A percentile compares a stretch with the other conserved stretches of the same genome.
Conservation (phyloP, 2,888 invertebrate genomes). For the Dichetophora obliterata region DNA sequence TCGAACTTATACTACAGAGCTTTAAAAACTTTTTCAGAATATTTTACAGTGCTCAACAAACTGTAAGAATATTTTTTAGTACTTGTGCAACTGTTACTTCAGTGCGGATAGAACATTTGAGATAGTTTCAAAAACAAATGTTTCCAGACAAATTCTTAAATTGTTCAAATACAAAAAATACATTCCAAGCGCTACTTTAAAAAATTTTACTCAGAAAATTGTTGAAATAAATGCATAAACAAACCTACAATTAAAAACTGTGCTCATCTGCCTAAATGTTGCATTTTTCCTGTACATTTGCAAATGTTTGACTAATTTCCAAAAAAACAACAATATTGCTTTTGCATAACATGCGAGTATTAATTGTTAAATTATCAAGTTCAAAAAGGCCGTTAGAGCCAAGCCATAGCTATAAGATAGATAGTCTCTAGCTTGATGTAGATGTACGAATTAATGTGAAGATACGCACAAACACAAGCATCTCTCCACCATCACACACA, state of each 20-base stretch:
- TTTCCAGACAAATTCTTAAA: neutral
- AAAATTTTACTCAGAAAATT: neutral
- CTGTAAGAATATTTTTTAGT: too few species aligned
- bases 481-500: too few species aligned
- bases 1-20: too few species aligned
- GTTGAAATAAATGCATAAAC: neutral
- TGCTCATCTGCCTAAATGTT: neutral
- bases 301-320: neutral
- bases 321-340: neutral
- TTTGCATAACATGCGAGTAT: neutral
- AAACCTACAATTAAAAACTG: neutral
- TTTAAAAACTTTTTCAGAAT: too few species aligned
- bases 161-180: neutral
- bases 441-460: too few species aligned
- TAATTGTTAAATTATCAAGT: neutral
- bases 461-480: too few species aligned
- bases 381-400: conserved; percentile 6
- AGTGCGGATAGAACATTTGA: too few species aligned
- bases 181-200: neutral
- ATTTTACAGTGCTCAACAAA: too few species aligned
- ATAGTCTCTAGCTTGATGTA: neutral
- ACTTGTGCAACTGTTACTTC: too few species aligned
- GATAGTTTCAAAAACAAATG: too few species aligned
- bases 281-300: neutral
- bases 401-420: too few species aligned